Evolutionary conservation across 1,140 invertebrate genomes (phyloP).

Genomic region (Nomia melanderi): DNA sequence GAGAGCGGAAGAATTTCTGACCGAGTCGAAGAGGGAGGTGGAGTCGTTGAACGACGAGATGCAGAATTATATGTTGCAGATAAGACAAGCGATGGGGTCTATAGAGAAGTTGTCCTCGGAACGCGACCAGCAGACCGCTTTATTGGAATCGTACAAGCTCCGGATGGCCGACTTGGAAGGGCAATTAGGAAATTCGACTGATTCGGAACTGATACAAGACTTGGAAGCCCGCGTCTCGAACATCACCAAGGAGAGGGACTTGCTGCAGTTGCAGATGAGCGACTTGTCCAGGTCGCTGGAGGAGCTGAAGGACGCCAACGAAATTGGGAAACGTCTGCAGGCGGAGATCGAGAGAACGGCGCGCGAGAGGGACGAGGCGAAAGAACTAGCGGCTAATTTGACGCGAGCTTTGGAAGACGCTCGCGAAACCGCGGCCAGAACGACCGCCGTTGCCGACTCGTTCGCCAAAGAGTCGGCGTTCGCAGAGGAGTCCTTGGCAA

Average conservation of each 20-base stretch:
- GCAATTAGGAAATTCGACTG: constrained; percentile 49
- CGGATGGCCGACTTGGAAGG: constrained; percentile 63
- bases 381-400: constrained; percentile 38
- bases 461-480: constrained; percentile 12
- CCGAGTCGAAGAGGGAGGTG: constrained; percentile 36
- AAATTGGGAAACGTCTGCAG: constrained; percentile 36
- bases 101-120: neutral
- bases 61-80: constrained; percentile 25
- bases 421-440: neutral
- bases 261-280: constrained; percentile 66
- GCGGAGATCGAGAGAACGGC: constrained; percentile 30
- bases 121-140: constrained; percentile 17
- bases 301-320: constrained; percentile 37
- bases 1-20: neutral
- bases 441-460: neutral
- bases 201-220: constrained; percentile 58
- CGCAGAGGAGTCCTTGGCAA: neutral
- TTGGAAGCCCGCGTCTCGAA: constrained; percentile 51
- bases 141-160: constrained; percentile 46
- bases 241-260: constrained; percentile 52
- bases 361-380: constrained; percentile 48
- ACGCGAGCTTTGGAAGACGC: constrained; percentile 26
- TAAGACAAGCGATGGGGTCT: constrained; percentile 24
- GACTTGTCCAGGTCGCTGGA: constrained; percentile 57
- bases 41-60: constrained; percentile 51